A percentile compares a stretch with the other conserved stretches of the same genome.
Evolutionary conservation across 2,113 vertebrate species (phyloP).

Genomic region (Cyanistes caeruleus): DNA sequence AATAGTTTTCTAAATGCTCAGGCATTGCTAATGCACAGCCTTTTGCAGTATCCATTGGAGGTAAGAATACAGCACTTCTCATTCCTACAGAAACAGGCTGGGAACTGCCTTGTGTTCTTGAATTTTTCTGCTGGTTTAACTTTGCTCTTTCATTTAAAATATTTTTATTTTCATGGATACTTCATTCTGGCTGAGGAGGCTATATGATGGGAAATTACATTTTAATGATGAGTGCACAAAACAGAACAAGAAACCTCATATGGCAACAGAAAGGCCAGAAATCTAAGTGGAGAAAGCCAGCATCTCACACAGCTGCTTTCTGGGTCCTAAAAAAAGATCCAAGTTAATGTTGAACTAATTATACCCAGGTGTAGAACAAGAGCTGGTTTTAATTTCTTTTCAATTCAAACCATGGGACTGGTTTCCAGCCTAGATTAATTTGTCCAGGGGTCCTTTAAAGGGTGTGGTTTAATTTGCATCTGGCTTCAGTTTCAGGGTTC

Average conservation of each 20-base stretch:
- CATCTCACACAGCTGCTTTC: neutral
- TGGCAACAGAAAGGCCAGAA: neutral
- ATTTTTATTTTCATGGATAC: neutral
- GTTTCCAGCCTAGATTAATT: neutral
- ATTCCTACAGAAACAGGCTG: neutral
- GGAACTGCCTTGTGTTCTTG: neutral
- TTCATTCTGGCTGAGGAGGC: neutral
- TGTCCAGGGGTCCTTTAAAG: neutral
- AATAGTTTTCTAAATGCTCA: neutral
- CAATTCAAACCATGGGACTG: neutral
- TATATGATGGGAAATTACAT: neutral
- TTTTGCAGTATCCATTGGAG: neutral
- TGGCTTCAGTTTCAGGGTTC: neutral
- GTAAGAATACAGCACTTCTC: neutral
- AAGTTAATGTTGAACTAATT: neutral
- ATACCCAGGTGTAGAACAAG: neutral
- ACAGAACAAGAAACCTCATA: neutral
- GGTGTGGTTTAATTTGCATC: constrained; percentile 4
- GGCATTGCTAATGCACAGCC: neutral
- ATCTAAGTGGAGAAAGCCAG: neutral
- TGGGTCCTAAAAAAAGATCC: neutral
- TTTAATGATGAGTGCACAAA: neutral
- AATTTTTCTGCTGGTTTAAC: neutral
- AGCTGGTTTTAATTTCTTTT: neutral
- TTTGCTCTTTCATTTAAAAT: neutral